A percentile compares a stretch with the other conserved stretches of the same genome.
Conservation (phyloP, 2,113 vertebrate genomes). For the Sitta europaea region DNA sequence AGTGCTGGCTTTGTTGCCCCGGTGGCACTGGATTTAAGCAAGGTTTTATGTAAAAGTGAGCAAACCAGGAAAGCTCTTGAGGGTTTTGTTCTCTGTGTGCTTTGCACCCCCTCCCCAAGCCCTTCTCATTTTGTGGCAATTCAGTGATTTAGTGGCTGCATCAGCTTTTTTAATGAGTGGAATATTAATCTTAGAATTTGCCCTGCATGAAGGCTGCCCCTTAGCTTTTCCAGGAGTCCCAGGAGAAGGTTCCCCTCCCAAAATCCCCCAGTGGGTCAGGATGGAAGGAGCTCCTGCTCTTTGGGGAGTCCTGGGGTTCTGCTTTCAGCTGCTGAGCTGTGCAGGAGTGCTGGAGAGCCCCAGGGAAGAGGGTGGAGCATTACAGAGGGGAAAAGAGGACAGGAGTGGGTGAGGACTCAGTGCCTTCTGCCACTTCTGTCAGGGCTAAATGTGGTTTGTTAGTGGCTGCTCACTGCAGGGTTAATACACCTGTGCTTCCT, state of each 20-base stretch:
- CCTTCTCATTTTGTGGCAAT: background rate
- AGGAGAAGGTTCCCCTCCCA: background rate
- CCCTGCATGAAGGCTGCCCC: background rate
- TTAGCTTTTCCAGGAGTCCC: background rate
- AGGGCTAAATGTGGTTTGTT: background rate
- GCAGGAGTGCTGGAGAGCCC: background rate
- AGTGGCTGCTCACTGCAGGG: background rate
- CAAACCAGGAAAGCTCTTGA: background rate
- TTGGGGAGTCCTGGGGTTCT: fast-evolving
- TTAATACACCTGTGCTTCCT: background rate
- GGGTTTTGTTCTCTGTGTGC: background rate
- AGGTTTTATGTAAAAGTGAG: background rate
- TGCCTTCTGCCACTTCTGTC: background rate
- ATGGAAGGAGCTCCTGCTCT: background rate
- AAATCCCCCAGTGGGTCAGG: background rate
- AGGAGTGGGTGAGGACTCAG: background rate
- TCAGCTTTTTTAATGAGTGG: background rate
- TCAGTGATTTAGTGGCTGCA: background rate
- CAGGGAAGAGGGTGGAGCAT: background rate
- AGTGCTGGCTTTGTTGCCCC: background rate
- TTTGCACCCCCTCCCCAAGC: background rate
- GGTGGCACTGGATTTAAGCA: background rate
- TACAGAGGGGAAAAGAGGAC: too few relatives aligned
- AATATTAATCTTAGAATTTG: background rate
- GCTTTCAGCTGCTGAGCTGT: background rate